Conservation (phyloP, 2,113 vertebrate genomes). For the Uropsilus gracilis region DNA sequence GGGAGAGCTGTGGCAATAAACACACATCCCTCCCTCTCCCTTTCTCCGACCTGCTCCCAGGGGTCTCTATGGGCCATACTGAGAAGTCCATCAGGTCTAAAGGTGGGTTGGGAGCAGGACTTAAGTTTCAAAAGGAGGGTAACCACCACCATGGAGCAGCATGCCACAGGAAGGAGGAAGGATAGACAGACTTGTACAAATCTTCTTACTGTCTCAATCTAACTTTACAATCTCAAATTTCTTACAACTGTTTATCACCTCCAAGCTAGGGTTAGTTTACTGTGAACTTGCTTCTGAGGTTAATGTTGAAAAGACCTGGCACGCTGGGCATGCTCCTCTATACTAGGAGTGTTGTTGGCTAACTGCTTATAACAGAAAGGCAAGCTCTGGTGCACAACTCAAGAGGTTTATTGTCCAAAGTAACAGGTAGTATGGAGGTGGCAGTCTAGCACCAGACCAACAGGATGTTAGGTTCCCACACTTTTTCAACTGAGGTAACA, state of each 20-base stretch:
- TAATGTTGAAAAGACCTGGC: neutral
- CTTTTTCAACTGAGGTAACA: too few species aligned
- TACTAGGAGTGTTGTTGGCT: too few species aligned
- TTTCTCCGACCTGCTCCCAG: neutral
- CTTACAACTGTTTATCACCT: neutral
- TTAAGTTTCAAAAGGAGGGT: neutral
- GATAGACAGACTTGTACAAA: neutral
- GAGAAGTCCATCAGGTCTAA: neutral
- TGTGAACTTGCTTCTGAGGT: neutral
- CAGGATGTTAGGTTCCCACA: neutral
- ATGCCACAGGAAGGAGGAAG: too few species aligned
- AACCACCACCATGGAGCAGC: neutral
- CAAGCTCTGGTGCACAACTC: neutral
- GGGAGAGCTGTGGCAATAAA: neutral
- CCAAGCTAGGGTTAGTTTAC: neutral
- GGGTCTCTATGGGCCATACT: neutral
- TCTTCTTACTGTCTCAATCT: too few species aligned
- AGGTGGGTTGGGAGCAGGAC: neutral
- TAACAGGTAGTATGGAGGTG: neutral
- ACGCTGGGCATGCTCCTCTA: neutral
- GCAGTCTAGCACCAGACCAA: neutral
- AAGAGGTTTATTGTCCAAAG: neutral
- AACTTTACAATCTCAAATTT: too few species aligned
- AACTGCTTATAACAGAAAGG: neutral
- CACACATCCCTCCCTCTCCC: too few species aligned